Percentiles rank a stretch among this genome's conserved stretches.
These are phyloP conservation scores for Alitta virens DNA, from an alignment of 2,888 invertebrate genomes.

Conservation along the genomic window DNA sequence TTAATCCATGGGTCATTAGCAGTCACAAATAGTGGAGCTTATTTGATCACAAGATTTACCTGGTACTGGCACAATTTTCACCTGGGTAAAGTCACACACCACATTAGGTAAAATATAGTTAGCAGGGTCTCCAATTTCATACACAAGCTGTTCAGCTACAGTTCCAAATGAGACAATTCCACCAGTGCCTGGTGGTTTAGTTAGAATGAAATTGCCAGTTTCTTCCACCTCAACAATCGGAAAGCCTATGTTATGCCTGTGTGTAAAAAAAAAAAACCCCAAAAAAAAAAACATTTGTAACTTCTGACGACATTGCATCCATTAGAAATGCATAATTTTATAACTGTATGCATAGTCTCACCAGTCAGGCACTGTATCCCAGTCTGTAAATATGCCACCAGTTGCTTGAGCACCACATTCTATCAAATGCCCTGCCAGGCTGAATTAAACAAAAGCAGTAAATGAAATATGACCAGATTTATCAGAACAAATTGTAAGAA, in stretches of 20 bases:
- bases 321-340: no score
- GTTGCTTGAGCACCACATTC: constrained; percentile 62
- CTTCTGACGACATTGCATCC: no score
- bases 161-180: constrained; percentile 58
- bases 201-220: constrained; percentile 56
- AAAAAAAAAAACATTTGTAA: no score
- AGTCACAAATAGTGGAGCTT: not conserved
- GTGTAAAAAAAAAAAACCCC: no score
- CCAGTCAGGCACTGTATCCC: constrained; percentile 58
- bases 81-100: constrained; percentile 58
- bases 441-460: constrained; percentile 28
- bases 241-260: constrained; percentile 59
- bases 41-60: constrained; percentile 13
- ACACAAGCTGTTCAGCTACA: constrained; percentile 59
- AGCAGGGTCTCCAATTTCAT: constrained; percentile 60
- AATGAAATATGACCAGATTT: not conserved
- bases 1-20: no score
- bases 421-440: constrained; percentile 61
- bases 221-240: constrained; percentile 58
- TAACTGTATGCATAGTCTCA: constrained; percentile 31
- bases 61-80: constrained; percentile 41
- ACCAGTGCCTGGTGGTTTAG: constrained; percentile 59
- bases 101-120: constrained; percentile 60
- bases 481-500: not conserved
- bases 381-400: constrained; percentile 61